Percentiles rank a stretch among this genome's conserved stretches.
phyloP scores from a whole-genome alignment of 2,797 vertebrate species.

The Hybognathus amarus region DNA sequence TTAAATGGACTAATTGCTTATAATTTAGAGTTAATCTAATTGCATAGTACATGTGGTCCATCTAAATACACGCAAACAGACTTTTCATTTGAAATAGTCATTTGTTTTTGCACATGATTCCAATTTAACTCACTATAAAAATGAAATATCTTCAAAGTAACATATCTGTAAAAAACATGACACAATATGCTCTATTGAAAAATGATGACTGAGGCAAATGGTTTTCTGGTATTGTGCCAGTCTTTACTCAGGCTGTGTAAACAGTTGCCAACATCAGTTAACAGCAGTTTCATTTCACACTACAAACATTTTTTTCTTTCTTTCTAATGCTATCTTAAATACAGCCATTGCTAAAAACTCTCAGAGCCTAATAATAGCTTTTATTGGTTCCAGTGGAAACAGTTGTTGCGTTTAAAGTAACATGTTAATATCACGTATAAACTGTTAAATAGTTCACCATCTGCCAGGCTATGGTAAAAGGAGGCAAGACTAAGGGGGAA shows the following conservation, averaged over 20 bases:
- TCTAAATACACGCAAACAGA: conserved; percentile 4
- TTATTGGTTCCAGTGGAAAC: conserved; percentile 2
- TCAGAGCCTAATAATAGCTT: conserved; percentile 19
- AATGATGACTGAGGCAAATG: conserved; percentile 15
- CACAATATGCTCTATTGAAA: neutral
- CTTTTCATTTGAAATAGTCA: neutral
- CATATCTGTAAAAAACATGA: conserved; percentile 12
- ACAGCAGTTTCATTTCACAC: conserved; percentile 41
- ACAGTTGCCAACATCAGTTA: conserved; percentile 37
- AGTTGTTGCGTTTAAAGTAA: conserved; percentile 10
- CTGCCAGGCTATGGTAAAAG: neutral
- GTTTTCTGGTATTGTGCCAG: conserved; percentile 33
- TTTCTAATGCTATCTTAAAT: conserved; percentile 29
- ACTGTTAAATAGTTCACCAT: neutral
- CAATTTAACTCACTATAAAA: conserved; percentile 1
- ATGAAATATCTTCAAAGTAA: conserved; percentile 3
- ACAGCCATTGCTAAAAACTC: conserved; percentile 27
- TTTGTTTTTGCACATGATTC: neutral
- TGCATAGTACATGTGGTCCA: neutral
- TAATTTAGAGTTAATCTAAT: conserved; percentile 13
- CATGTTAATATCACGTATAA: conserved; percentile 1
- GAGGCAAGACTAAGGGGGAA: neutral
- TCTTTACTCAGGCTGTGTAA: conserved; percentile 19
- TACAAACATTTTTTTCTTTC: neutral
- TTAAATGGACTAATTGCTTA: conserved; percentile 21